A percentile compares a stretch with the other conserved stretches of the same genome.
phyloP scores from a whole-genome alignment of 2,888 invertebrate species.

The Troides aeacus region DNA sequence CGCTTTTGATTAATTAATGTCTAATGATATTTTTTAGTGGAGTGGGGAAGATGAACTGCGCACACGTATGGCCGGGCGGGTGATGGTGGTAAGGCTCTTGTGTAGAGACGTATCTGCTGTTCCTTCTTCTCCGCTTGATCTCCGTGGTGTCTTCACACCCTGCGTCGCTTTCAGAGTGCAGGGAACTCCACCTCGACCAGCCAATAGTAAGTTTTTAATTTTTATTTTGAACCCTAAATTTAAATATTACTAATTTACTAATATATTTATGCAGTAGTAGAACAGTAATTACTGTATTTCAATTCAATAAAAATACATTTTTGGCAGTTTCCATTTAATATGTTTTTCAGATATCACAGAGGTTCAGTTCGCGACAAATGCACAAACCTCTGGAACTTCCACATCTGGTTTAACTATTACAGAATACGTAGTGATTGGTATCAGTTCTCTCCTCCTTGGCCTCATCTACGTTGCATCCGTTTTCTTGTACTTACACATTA shows the following conservation, averaged over 20 bases:
- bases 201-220: conserved; percentile 75
- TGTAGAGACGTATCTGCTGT: conserved; percentile 85
- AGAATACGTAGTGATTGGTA: conserved; percentile 91
- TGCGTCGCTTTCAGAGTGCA: conserved; percentile 93
- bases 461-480: conserved; percentile 93
- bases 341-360: conserved; percentile 86
- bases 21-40: conserved; percentile 80
- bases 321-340: not conserved
- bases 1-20: no score
- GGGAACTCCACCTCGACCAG: conserved; percentile 86
- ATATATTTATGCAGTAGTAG: no score
- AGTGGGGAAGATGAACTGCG: conserved; percentile 89
- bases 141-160: conserved; percentile 86
- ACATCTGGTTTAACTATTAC: conserved; percentile 84
- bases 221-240: not conserved
- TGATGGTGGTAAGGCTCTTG: conserved; percentile 88
- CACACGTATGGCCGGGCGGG: conserved; percentile 87
- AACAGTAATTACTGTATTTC: no score
- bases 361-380: conserved; percentile 86
- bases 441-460: conserved; percentile 91
- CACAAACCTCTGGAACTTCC: conserved; percentile 78
- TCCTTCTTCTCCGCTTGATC: conserved; percentile 69
- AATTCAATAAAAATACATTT: not conserved
- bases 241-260: not conserved
- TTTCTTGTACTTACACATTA: conserved; percentile 88